Evolutionary conservation across 2,888 invertebrate species (phyloP).

Genomic region (Slavum lentiscoides): DNA sequence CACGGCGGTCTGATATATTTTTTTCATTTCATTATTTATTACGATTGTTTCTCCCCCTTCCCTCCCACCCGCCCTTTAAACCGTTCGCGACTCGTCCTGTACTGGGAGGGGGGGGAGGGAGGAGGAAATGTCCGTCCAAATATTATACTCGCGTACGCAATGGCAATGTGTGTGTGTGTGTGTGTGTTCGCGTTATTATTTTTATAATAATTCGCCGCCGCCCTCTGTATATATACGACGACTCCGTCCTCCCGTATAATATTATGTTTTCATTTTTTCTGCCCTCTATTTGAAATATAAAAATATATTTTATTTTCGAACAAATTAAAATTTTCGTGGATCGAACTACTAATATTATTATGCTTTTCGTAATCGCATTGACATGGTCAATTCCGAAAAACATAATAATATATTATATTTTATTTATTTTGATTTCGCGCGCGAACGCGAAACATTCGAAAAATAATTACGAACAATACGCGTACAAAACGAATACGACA

Average conservation of each 20-base stretch:
- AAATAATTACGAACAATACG: neutral
- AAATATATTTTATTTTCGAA: too few species aligned
- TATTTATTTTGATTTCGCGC: conserved; percentile 34
- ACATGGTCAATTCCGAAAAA: too few species aligned
- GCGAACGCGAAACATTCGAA: conserved; percentile 19
- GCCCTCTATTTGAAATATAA: conserved; percentile 22
- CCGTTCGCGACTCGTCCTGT: too few species aligned
- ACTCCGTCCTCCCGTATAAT: conserved; percentile 36
- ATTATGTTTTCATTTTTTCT: conserved; percentile 31
- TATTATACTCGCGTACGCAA: too few species aligned
- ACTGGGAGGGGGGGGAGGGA: too few species aligned
- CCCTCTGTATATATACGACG: conserved; percentile 13
- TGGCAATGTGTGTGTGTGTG: too few species aligned
- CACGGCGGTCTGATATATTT: conserved; percentile 50
- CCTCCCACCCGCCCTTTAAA: conserved; percentile 13
- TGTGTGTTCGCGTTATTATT: conserved; percentile 11
- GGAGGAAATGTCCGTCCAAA: conserved; percentile 44
- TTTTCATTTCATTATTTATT: conserved; percentile 51
- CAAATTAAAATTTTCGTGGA: too few species aligned
- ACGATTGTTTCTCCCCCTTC: conserved; percentile 42
- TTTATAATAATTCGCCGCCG: conserved; percentile 45
- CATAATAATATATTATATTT: too few species aligned
- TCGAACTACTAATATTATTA: too few species aligned
- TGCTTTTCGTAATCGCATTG: too few species aligned
- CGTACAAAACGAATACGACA: neutral